Base-by-base conservation (phyloP, 2,888 invertebrate genomes). In the Abrostola tripartita region DNA sequence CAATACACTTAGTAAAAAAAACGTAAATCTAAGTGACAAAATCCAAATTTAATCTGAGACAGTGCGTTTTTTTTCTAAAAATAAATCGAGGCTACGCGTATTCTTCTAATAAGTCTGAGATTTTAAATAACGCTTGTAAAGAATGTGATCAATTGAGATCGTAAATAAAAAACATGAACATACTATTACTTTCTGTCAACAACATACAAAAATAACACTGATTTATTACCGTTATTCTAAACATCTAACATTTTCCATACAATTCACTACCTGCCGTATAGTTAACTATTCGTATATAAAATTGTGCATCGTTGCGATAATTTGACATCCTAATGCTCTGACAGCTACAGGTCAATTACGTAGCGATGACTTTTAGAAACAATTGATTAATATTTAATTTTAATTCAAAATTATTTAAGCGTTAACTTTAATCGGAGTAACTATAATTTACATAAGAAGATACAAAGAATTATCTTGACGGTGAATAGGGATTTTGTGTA, bases 281-380 rank as follows among this genome's bases (percentile, higher is more conserved):
- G 40, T 50, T 37, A 41, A 44, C 55, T 63, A 67, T 40, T n/a
- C 14, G 52, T 52, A 54, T 69, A 73, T 7, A 57, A 53, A 74
- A 69, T 77, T 80, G 75, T 81, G 61, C 78, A 76, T 70, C 64
- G 71, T 80, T 82, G 58, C 71, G 35, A 72, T 83, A 79, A 82
- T 82, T 82, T 84, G 81, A 83, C 81, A 60, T 71, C 53, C 67
- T 53, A 70, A 53, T 54, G 60, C 47, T 53, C 59, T 10, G 6
- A 59, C 0, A 44, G 51, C 52, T 65, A 69, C 40, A 24, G 8
- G 44, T 44, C 14, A 44, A 14, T 7, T 44, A 44, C 8, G 40
- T 11, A 40, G 40, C 9, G 12, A 42, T 42, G 14, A 47, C 44
- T 14, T 14, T 40, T n/a, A n/a, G n/a, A n/a, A n/a, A n/a, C n/a